phyloP scores from a whole-genome alignment of 2,888 invertebrate species.

The Scaptomyza reducta region DNA sequence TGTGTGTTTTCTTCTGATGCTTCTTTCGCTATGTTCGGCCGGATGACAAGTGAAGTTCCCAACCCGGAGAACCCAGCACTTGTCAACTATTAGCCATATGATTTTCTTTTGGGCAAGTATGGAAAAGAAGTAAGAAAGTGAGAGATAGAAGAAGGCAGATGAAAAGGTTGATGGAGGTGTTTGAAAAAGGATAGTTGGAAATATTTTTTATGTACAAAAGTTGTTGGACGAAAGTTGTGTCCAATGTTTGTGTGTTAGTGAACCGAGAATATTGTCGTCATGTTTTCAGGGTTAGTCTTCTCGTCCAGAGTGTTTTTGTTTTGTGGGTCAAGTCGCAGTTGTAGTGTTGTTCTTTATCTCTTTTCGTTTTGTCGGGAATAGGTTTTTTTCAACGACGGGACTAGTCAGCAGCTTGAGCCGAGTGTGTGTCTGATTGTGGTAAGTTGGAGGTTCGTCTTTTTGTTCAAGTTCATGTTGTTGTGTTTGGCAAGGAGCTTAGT shows the following conservation, averaged over 20 bases:
- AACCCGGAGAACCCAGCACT: slow-evolving; percentile 60
- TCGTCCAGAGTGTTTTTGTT: slow-evolving; percentile 50
- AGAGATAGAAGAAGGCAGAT: slow-evolving; percentile 22
- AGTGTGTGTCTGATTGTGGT: slow-evolving; percentile 50
- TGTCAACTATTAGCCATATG: slow-evolving; percentile 70
- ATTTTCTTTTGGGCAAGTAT: slow-evolving; percentile 51
- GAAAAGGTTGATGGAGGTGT: slow-evolving; percentile 22
- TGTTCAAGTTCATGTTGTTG: slow-evolving; percentile 28
- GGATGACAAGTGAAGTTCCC: slow-evolving; percentile 65
- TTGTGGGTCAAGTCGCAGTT: slow-evolving; percentile 47
- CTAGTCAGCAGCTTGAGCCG: slow-evolving; percentile 81
- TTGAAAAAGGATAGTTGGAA: slow-evolving; percentile 48
- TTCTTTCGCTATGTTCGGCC: slow-evolving; percentile 51
- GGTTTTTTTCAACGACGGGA: slow-evolving; percentile 66
- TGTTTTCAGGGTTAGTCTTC: slow-evolving; percentile 30
- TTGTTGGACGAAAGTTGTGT: slow-evolving; percentile 54
- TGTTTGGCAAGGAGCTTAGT: slow-evolving; percentile 79
- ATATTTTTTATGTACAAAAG: slow-evolving; percentile 74
- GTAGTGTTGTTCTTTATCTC: slow-evolving; percentile 9
- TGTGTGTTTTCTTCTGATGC: slow-evolving; percentile 19
- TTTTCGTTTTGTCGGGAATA: slow-evolving; percentile 25
- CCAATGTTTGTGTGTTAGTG: slow-evolving; percentile 31
- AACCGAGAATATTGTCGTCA: slow-evolving; percentile 36
- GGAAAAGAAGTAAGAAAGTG: slow-evolving; percentile 28
- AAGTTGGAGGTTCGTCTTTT: slow-evolving; percentile 52